A percentile compares a stretch with the other conserved stretches of the same genome.
phyloP scores from a whole-genome alignment of 2,888 invertebrate species.

The Himalopsyche kuldschensis region DNA sequence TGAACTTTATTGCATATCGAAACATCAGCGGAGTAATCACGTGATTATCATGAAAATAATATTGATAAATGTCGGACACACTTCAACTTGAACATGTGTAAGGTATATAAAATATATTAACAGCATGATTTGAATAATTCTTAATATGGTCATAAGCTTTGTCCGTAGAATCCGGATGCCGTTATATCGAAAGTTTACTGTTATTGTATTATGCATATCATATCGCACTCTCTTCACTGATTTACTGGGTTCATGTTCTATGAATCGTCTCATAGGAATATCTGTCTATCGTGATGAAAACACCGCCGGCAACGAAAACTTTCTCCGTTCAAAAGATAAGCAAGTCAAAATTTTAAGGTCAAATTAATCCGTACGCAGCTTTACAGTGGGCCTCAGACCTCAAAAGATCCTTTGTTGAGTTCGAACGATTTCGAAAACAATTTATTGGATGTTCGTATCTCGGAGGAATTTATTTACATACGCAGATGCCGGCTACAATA shows the following conservation, averaged over 20 bases:
- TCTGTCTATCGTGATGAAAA: constrained; percentile 1
- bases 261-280: not conserved
- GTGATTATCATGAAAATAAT: too few species aligned
- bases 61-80: too few species aligned
- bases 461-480: not conserved
- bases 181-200: too few species aligned
- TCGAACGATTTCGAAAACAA: not conserved
- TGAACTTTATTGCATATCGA: too few species aligned
- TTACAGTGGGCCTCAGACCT: not conserved
- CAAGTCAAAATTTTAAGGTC: not conserved
- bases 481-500: not conserved
- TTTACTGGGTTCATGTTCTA: not conserved
- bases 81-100: too few species aligned
- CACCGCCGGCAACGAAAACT: not conserved
- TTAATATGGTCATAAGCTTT: too few species aligned
- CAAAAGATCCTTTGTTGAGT: not conserved
- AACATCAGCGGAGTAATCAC: too few species aligned
- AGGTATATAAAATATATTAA: too few species aligned
- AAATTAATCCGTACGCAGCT: not conserved
- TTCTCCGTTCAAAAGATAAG: not conserved
- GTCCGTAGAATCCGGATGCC: too few species aligned
- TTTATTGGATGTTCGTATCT: not conserved
- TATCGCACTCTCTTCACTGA: not conserved
- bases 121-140: too few species aligned
- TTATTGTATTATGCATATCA: too few species aligned